Base-by-base conservation (phyloP, 2,888 invertebrate species). In the Conchocele bisecta region DNA sequence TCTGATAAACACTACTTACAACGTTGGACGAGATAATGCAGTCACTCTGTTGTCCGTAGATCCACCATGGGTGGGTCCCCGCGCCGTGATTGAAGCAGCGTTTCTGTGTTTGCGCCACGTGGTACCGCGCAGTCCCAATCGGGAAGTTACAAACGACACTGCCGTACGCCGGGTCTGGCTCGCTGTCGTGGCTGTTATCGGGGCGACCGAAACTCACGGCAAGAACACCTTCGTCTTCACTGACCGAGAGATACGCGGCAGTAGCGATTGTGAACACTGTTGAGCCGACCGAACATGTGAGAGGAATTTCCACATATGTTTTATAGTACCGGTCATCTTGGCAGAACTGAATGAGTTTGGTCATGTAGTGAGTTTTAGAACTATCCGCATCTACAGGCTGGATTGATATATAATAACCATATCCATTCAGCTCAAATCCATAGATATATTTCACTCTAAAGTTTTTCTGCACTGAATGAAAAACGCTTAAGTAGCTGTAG, bases 271-370 rank as follows among this genome's bases (percentile, higher is more conserved):
- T 80, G 51, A 75, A 86, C 29, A 53, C 31, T 15, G 26, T 51
- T 29, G 28, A 60, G 20, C 59, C 63, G 1, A 44, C 46, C 15
- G 64, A 46, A 65, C 89, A 89, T 7, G 51, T 44, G 17, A 91
- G 65, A 3, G 86, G 81, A n/a, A 89, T 75, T 69, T 91, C 91
- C 15, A 88, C 82, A 74, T 91, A 91, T 0, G 91, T 90, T 39
- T 83, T 78, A 53, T 87, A 88, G 6, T 75, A 58, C 2, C 42
- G 31, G 56, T 91, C 89, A 17, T 82, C 64, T 11, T 79, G 77
- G 79, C 91, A 91, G n/a, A 91, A 69, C 24, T 90, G 79, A 4
- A 86, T 86, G 20, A 91, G 67, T 48, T 86, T 80, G 2, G 89
- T 88, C 41, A 88, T 86, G 31, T 72, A 79, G 15, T 22, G n/a